Evolutionary conservation across 2,888 invertebrate species (phyloP).

Genomic region (Lacanobia wlatinum): DNA sequence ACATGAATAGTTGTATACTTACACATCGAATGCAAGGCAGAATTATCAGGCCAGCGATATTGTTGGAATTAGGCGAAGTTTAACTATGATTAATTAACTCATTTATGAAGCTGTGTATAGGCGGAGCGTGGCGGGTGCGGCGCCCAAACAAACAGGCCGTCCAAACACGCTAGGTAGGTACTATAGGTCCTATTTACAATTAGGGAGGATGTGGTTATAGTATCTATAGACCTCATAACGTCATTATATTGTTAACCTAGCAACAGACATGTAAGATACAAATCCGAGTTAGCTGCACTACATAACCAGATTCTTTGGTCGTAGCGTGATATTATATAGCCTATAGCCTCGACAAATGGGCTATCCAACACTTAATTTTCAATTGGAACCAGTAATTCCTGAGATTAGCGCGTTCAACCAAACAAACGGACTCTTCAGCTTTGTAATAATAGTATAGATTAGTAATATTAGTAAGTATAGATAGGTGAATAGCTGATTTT

Average conservation of each 20-base stretch:
- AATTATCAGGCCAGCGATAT: conserved; percentile 52
- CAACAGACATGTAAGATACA: no score
- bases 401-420: no score
- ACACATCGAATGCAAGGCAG: conserved; percentile 16
- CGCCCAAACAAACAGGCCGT: conserved; percentile 67
- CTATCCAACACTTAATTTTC: no score
- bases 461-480: no score
- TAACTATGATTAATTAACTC: conserved; percentile 83
- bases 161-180: conserved; percentile 52
- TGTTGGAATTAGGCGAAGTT: conserved; percentile 70
- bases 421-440: no score
- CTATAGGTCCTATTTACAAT: conserved; percentile 19
- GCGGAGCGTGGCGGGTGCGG: conserved; percentile 57
- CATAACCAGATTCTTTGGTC: not conserved
- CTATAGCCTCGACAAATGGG: no score
- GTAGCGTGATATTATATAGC: no score
- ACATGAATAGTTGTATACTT: conserved; percentile 18
- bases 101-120: conserved; percentile 78
- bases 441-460: no score
- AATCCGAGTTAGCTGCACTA: no score
- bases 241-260: no score
- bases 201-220: conserved; percentile 13
- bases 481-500: no score
- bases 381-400: no score
- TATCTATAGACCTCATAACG: not conserved